These are phyloP conservation scores for Alosa sapidissima DNA, from an alignment of 2,797 vertebrate genomes.

Conservation along the genomic window DNA sequence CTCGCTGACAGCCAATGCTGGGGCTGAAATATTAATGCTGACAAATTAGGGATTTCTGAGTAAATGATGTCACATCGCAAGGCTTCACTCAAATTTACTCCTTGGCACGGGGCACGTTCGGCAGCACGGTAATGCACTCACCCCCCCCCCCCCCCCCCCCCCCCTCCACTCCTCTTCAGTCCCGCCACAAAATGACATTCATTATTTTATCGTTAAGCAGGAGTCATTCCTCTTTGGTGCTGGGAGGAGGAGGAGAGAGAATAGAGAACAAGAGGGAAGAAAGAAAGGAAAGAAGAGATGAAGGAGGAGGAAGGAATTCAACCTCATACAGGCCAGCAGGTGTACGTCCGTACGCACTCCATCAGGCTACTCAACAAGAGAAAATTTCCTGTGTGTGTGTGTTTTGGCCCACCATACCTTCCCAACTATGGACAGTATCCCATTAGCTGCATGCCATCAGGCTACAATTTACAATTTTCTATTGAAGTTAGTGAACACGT, in stretches of 20 bases:
- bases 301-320: constrained; percentile 51
- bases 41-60: constrained; percentile 99
- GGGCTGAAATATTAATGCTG: constrained; percentile 99
- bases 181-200: constrained; percentile 70
- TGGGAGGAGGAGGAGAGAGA: not conserved
- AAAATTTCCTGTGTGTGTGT: too few species aligned
- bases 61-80: constrained; percentile 99
- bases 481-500: too few species aligned
- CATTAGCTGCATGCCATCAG: too few species aligned
- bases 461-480: too few species aligned
- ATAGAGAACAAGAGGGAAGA: not conserved
- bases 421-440: too few species aligned
- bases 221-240: constrained; percentile 62
- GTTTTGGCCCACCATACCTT: too few species aligned
- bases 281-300: constrained; percentile 37
- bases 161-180: constrained; percentile 49
- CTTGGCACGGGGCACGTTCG: constrained; percentile 78
- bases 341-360: too few species aligned
- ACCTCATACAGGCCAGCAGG: constrained; percentile 52
- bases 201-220: constrained; percentile 76
- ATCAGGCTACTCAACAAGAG: too few species aligned
- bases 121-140: constrained; percentile 66
- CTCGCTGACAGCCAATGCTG: constrained; percentile 94
- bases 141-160: constrained; percentile 36
- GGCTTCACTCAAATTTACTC: constrained; percentile 99